Evolutionary conservation across 2,797 vertebrate species (phyloP), one percentile per base, ranked within the genome.

Genomic region (Coregonus ussuriensis): DNA sequence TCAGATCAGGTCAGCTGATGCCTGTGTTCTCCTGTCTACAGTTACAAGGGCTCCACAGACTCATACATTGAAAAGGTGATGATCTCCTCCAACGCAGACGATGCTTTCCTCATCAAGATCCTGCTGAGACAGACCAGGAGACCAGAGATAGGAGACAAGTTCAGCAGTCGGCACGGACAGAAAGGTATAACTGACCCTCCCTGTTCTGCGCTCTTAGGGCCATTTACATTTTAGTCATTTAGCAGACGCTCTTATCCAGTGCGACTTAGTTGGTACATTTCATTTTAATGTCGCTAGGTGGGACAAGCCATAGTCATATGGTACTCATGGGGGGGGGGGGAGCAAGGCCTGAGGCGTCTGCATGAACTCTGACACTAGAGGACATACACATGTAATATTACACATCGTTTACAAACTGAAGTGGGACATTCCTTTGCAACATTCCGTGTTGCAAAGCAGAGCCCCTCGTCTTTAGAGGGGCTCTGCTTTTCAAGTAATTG

Each of bases 41-140:
- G 98, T 79, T 99, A 99, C 84, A 99, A 99, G 91, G 98, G 98
- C 29, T 95, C 97, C 0, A 98, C 97, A 0, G 98, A 99, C 92
- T 99, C 98, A 0, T 99, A 99, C 70, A 96, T 99, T 6, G 98
- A 99, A 90, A 99, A 99, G 87, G 98, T 99, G 77, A 99, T 99
- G 98, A 99, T 99, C 89, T 99, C 98, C 0, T 99, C 98, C 85
- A 99, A 99, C 16, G 97, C 98, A 0, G 98, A 99, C 81, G 98
- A 99, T 25, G 98, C 98, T 37, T 99, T 98, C 90, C 95, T 99
- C 84, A 98, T 99, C 85, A 99, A 99, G 93, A 99, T 99, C 92
- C 93, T 99, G 29, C 91, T 99, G 83, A 94, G 98, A 69, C 98
- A 99, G 93, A 99, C 98, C 0, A 95, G 98, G 83, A 95, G 97